A percentile compares a stretch with the other conserved stretches of the same genome.
Conservation (phyloP, 2,113 vertebrate species). For the Sitta europaea region DNA sequence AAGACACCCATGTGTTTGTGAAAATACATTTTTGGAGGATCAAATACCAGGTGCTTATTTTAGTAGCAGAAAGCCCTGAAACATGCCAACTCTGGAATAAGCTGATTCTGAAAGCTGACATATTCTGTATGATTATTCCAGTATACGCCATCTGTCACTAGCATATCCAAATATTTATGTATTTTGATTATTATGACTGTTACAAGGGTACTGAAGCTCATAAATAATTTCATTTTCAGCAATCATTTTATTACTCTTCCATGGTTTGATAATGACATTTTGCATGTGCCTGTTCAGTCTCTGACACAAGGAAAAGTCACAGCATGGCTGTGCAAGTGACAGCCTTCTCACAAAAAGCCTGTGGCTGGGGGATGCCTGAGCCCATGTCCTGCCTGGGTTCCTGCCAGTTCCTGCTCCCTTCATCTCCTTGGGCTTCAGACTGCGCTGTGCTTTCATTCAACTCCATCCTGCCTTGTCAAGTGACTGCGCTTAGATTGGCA, state of each 20-base stretch:
- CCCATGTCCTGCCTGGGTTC: fast-evolving
- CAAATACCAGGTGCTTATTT: conserved; percentile 53
- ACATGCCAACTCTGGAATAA: conserved; percentile 32
- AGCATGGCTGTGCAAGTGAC: background rate
- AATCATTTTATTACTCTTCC: background rate
- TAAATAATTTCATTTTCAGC: conserved; percentile 15
- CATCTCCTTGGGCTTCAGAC: background rate
- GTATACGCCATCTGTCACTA: conserved; percentile 43
- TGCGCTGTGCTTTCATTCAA: background rate
- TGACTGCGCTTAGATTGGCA: background rate
- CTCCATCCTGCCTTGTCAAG: background rate
- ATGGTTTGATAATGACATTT: background rate
- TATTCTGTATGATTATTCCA: conserved; percentile 46
- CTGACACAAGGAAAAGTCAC: background rate
- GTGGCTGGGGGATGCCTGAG: background rate
- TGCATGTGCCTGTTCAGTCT: background rate
- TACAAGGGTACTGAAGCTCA: background rate
- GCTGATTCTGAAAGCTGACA: conserved; percentile 36
- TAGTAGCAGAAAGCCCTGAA: conserved; percentile 36
- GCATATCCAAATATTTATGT: conserved; percentile 61
- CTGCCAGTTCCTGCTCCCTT: background rate
- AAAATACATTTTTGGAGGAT: conserved; percentile 51
- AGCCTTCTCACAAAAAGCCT: background rate
- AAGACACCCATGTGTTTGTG: conserved; percentile 30
- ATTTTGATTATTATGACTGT: conserved; percentile 48